Evolutionary conservation across 2,113 vertebrate genomes (phyloP).

Genomic region (Solea senegalensis): DNA sequence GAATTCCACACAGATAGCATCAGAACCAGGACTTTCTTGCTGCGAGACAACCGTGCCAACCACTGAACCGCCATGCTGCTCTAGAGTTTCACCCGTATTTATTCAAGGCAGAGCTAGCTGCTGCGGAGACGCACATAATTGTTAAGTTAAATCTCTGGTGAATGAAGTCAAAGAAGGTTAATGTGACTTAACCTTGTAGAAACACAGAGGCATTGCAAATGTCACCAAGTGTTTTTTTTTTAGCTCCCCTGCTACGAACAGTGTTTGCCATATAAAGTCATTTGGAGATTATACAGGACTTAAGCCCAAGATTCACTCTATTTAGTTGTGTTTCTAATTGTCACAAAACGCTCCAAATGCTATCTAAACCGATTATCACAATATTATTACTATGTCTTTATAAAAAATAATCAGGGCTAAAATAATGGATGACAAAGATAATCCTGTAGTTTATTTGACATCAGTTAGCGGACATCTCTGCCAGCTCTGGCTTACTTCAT

Average conservation of each 20-base stretch:
- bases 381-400: background rate
- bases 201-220: background rate
- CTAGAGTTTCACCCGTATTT: too few species aligned
- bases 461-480: background rate
- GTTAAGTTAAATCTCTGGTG: background rate
- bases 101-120: too few species aligned
- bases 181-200: too few species aligned
- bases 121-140: background rate
- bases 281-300: background rate
- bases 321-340: too few species aligned
- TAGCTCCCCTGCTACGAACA: background rate
- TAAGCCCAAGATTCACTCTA: background rate
- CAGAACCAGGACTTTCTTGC: too few species aligned
- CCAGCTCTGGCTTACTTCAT: background rate
- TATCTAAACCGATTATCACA: background rate
- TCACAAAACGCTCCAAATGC: background rate
- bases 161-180: background rate
- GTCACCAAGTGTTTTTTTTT: background rate
- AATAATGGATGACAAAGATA: background rate
- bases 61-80: too few species aligned
- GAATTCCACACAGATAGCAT: too few species aligned
- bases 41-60: too few species aligned
- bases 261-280: background rate
- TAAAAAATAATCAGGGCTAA: background rate
- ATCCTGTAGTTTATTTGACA: background rate